Base-by-base conservation (phyloP, 2,888 invertebrate genomes). In the Drosophila percnosoma region DNA sequence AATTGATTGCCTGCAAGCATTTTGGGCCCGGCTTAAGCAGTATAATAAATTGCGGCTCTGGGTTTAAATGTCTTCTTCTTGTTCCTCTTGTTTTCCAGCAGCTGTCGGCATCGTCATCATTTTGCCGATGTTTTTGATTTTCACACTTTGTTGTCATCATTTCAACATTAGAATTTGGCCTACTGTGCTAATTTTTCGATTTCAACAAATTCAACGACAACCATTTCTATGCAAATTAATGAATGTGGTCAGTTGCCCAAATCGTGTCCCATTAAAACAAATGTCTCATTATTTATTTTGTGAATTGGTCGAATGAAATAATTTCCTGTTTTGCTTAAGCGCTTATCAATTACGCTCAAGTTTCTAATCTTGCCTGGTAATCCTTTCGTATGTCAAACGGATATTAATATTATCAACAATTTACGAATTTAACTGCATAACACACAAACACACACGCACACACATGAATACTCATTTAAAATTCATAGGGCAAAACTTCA, bases 401-500 rank as follows among this genome's bases (percentile, higher is more conserved):
- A 87, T 87, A 90, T 89, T 87, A 87, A 89, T 82, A 77, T 87
- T 80, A 90, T 80, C 76, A 83, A 78, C 84, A 88, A 87, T 84
- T 89, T 73, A 78, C 69, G 74, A 73, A 58, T 55, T 52, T 27
- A 64, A 24, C 45, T 45, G 45, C 21, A 21, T 21, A 27, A 27
- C 58, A 49, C 54, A 45, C 11, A 36, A 21, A 21, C 21, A 21
- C 21, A 21, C 21, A 21, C 52, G 36, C 53, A 48, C 15, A 31
- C 40, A 53, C 27, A 52, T 31, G 42, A 18, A 52, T 42, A 45
- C 29, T 51, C 36, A 21, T 21, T 21, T 21, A 21, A 21, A 21
- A 21, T 21, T 21, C 21, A 21, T 21, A 21, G 21, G 21, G 21
- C 21, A 21, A 21, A 21, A 21, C 21, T 21, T 21, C 21, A 21